Evolutionary conservation across 2,113 vertebrate genomes (phyloP).

Genomic region (Pitta sordida): DNA sequence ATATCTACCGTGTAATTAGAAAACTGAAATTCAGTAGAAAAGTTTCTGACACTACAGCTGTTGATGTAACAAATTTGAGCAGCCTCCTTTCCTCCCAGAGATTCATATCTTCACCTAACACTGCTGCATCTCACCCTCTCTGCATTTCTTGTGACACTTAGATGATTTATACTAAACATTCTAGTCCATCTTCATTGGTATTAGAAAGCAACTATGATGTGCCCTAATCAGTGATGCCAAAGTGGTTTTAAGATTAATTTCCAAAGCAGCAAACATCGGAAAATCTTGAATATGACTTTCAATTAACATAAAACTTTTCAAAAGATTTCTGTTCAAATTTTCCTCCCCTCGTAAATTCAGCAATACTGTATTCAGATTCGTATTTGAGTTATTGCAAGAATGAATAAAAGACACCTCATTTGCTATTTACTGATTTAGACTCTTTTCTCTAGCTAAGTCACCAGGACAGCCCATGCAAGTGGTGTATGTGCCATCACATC

Average conservation of each 20-base stretch:
- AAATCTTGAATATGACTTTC: neutral
- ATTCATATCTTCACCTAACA: neutral
- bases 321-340: neutral
- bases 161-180: neutral
- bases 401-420: neutral
- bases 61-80: neutral
- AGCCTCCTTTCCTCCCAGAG: neutral
- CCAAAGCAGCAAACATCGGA: neutral
- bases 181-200: neutral
- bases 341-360: neutral
- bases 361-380: neutral
- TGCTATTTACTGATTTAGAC: constrained; percentile 41
- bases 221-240: neutral
- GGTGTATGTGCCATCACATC: constrained; percentile 96
- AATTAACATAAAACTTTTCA: neutral
- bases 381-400: neutral
- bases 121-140: neutral
- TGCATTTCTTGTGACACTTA: neutral
- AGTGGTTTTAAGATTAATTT: neutral
- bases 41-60: neutral
- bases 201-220: neutral
- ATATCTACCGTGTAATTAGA: neutral
- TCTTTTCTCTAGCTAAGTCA: constrained; percentile 81
- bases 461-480: constrained; percentile 83
- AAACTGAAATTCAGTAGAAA: neutral